Percentiles rank a stretch among this genome's conserved stretches.
Conservation (phyloP, 2,113 vertebrate species). For the Poicephalus gulielmi region DNA sequence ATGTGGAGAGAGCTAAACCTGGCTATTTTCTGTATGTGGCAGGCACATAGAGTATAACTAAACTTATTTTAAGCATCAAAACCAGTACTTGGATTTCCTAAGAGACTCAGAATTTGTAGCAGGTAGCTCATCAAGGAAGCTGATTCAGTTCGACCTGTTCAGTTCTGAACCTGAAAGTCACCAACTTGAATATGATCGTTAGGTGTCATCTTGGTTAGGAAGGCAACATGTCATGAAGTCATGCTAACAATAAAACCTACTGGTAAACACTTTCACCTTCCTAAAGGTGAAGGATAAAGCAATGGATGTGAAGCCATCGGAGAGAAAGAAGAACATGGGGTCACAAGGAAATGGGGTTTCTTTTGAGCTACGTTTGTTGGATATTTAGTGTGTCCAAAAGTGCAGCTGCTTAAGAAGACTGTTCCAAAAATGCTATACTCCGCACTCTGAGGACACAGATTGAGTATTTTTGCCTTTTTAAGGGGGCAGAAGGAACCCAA, state of each 20-base stretch:
- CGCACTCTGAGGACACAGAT: not conserved
- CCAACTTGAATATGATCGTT: not conserved
- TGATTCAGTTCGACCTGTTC: not conserved
- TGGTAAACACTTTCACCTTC: not conserved
- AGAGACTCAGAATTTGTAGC: not conserved
- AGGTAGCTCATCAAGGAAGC: not conserved
- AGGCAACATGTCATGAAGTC: fast-evolving
- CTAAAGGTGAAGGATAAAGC: not conserved
- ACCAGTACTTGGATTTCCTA: not conserved
- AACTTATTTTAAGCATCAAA: not conserved
- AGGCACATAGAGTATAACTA: not conserved
- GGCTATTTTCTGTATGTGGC: not conserved
- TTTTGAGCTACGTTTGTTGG: not conserved
- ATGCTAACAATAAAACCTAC: not conserved
- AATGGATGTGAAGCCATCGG: not conserved
- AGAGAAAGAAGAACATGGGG: not conserved
- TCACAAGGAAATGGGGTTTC: not conserved
- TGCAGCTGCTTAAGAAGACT: not conserved
- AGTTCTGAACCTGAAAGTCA: not conserved
- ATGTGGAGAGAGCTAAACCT: not conserved
- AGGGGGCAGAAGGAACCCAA: not conserved
- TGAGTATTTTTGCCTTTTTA: not conserved
- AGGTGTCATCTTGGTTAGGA: not conserved
- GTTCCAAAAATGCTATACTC: not conserved
- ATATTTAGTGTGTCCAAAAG: not conserved